These are phyloP conservation scores for Barnardius zonarius DNA, from an alignment of 2,113 vertebrate genomes.

Conservation along the genomic window DNA sequence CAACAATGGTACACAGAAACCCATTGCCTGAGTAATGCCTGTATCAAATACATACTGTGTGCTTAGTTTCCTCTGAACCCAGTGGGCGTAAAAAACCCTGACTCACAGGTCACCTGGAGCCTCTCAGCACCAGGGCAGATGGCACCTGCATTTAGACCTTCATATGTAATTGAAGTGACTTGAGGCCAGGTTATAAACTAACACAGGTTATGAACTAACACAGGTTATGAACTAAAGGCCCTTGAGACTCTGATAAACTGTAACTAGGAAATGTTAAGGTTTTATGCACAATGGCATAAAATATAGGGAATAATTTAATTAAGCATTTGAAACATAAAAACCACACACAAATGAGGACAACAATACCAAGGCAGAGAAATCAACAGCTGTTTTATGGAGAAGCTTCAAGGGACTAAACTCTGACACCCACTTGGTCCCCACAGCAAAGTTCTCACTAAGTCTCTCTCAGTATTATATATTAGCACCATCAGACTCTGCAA, in stretches of 20 bases:
- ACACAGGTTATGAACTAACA: background rate
- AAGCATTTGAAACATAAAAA: background rate
- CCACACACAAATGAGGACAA: background rate
- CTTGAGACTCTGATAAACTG: background rate
- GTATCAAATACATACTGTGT: background rate
- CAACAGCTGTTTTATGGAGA: background rate
- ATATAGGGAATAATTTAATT: background rate
- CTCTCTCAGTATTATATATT: background rate
- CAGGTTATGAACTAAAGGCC: background rate
- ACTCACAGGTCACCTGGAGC: background rate
- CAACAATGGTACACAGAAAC: background rate
- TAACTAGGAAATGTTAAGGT: background rate
- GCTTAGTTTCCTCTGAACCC: background rate
- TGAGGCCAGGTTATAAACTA: background rate
- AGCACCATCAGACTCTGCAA: background rate
- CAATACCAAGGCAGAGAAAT: background rate
- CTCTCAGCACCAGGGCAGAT: background rate
- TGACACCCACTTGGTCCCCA: background rate
- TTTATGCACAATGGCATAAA: background rate
- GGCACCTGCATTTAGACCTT: background rate
- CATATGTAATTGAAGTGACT: background rate
- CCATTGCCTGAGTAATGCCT: background rate
- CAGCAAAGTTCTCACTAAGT: background rate
- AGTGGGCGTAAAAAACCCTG: background rate
- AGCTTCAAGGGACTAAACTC: background rate